Base-by-base conservation (phyloP, 1,140 invertebrate species). In the Lepeophtheirus salmonis region DNA sequence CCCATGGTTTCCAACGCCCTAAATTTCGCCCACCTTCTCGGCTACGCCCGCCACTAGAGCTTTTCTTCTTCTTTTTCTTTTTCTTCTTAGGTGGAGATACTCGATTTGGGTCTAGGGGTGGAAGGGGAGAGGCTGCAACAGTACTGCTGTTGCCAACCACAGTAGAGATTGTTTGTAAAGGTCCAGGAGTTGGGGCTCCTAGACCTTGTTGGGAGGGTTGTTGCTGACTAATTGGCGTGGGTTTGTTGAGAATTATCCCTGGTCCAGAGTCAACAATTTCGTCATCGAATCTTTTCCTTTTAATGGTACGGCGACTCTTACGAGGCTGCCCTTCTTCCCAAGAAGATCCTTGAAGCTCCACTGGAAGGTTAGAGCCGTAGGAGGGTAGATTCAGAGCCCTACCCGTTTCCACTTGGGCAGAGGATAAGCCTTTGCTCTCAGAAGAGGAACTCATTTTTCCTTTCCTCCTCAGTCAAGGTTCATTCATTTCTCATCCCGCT, bases 281-380 rank as follows among this genome's bases (percentile, higher is more conserved):
- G 77, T 97, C 91, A 70, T 97, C 91, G 75, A 97, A 97, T 65
- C 91, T 89, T 67, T 86, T 83, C 4, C 91, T 76, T 72, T 95
- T 96, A 67, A 96, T 95, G 12, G 89, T 91, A 52, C 91, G 76
- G 24, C 85, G 65, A 30, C 59, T 61, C 12, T 21, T 25, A 14
- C 50, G 49, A 41, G 3, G 52, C 30, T 41, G 30, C 6, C 30
- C 30, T 41, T 41, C 30, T n/a, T 41, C 30, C 30, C 30, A 41
- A 41, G 30, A 41, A n/a, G 30, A 41, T 10, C 30, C 30, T n/a
- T 41, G 30, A n/a, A n/a, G 30, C n/a, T n/a, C n/a, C n/a, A n/a
- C n/a, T n/a, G n/a, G n/a, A n/a, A n/a, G n/a, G n/a, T n/a, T n/a
- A n/a, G n/a, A n/a, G n/a, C n/a, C n/a, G n/a, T n/a, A n/a, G n/a